Evolutionary conservation across 2,797 vertebrate species (phyloP).

Genomic region (Syndactyla subalaris): DNA sequence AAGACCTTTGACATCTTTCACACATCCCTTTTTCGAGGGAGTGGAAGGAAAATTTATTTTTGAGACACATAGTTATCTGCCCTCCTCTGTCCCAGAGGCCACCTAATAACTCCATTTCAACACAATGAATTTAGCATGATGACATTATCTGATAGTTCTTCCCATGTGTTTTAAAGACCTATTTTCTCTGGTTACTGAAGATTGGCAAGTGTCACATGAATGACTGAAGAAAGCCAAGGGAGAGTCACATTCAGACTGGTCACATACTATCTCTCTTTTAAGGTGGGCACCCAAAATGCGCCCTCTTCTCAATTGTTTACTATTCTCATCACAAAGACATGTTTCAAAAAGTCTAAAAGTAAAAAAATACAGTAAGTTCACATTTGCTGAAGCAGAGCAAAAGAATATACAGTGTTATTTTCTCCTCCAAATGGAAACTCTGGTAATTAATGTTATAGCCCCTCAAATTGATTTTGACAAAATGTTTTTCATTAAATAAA

Average conservation of each 20-base stretch:
- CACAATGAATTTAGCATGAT: not conserved
- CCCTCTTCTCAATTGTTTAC: not conserved
- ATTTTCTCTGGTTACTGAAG: not conserved
- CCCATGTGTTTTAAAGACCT: not conserved
- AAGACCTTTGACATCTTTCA: not conserved
- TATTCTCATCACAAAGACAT: not conserved
- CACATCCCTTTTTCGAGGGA: not conserved
- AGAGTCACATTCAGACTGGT: not conserved
- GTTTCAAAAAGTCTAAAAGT: not conserved
- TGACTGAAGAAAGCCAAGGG: not conserved
- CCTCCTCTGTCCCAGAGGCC: not conserved
- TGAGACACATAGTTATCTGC: not conserved
- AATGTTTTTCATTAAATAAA: not conserved
- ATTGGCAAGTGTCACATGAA: not conserved
- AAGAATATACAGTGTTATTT: not conserved
- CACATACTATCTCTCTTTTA: not conserved
- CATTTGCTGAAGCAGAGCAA: not conserved
- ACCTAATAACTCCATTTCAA: not conserved
- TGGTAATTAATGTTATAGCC: not conserved
- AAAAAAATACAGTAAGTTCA: not conserved
- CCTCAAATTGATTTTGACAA: not conserved
- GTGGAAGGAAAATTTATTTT: not conserved
- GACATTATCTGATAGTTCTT: not conserved
- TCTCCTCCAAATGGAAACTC: not conserved
- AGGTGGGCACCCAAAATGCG: accelerated